Evolutionary conservation across 2,113 vertebrate genomes (phyloP), one percentile per base, ranked within the genome.

Genomic region (Lathamus discolor): DNA sequence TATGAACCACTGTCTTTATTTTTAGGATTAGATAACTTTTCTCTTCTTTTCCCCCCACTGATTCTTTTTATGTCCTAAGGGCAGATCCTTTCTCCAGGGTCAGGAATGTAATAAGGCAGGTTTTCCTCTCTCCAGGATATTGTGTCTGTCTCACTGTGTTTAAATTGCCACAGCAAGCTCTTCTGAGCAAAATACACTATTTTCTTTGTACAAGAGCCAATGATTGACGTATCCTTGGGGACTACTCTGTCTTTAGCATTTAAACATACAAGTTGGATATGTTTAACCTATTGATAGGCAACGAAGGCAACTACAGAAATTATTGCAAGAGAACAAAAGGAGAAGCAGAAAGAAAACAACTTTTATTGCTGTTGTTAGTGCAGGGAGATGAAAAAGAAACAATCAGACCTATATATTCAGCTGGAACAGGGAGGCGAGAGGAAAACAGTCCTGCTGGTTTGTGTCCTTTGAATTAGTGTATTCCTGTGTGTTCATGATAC

Each of bases 61-160:
- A 86, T 95, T 98, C 93, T 92, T 94, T 97, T 97, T 95, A 93
- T 97, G 93, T 97, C 97, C 97, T 97, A 73, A 96, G 97, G 97
- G 96, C 94, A 97, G 96, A 97, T 98, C 96, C 96, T 96, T 98
- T 97, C 98, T 97, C 86, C 86, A 93, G 97, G 97, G 98, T 98
- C 97, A 98, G 98, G 98, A 99, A 98, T 98, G 98, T 98, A 98
- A 98, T 99, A 98, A 98, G 98, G 95, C 96, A 92, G 96, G 96
- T 98, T 98, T 97, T 98, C 96, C 97, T 98, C 96, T 97, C 97
- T 98, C 98, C 98, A 98, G 98, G 98, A 99, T 99, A 99, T 98
- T 98, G 98, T 98, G 98, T 99, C 98, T 98, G 98, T 98, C 98
- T 98, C 97, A 86, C 97, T 98, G 98, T 97, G 97, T 98, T 98